These are phyloP conservation scores for Machimus atricapillus DNA, from an alignment of 2,888 invertebrate species.

Conservation along the genomic window DNA sequence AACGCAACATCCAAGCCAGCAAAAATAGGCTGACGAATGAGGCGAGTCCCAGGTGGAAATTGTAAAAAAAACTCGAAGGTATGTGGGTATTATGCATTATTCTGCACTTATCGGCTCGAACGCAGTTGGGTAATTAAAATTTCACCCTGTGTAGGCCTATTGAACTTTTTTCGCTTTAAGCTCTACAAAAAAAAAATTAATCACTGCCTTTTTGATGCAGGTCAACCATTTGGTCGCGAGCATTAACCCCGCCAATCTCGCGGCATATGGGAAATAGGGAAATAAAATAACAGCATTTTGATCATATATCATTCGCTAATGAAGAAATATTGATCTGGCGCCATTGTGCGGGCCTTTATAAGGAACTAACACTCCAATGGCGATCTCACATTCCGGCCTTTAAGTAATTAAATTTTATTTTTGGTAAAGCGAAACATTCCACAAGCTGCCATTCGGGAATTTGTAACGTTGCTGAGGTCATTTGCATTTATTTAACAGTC, in stretches of 20 bases:
- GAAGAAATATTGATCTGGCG: slow-evolving; percentile 6
- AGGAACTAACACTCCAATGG: background rate
- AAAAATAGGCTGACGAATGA: background rate
- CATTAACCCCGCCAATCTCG: background rate
- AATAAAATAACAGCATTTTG: slow-evolving; percentile 27
- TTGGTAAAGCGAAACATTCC: background rate
- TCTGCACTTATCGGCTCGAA: background rate
- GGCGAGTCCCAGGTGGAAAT: background rate
- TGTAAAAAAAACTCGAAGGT: background rate
- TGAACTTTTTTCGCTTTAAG: background rate
- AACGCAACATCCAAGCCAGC: background rate
- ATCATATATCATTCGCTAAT: slow-evolving; percentile 27
- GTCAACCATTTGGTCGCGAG: background rate
- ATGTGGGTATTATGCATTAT: slow-evolving; percentile 6
- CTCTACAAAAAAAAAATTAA: background rate
- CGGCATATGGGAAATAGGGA: background rate
- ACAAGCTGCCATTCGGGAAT: background rate
- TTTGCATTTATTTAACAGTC: background rate
- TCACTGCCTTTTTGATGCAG: background rate
- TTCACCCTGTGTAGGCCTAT: background rate
- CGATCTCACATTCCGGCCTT: background rate
- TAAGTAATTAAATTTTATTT: background rate
- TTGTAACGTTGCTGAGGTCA: background rate
- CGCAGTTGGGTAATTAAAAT: slow-evolving; percentile 18
- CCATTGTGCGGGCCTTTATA: slow-evolving; percentile 6